Evolutionary conservation across 2,113 vertebrate species (phyloP).

Genomic region (Phylloscopus whistleri): DNA sequence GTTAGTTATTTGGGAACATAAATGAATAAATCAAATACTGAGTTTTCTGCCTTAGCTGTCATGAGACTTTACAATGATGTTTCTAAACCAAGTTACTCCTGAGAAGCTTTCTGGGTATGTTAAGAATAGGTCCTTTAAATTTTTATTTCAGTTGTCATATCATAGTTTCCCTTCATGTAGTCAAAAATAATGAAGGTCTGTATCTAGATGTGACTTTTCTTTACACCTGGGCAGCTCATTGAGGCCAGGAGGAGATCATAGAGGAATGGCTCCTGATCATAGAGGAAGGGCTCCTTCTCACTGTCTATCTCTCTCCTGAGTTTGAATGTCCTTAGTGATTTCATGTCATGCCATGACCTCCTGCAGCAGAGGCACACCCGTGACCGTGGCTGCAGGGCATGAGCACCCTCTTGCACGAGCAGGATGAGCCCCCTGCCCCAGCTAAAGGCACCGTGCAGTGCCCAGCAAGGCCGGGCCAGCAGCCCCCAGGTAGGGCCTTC

Average conservation of each 20-base stretch:
- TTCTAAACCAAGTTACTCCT: not conserved
- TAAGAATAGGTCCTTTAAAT: not conserved
- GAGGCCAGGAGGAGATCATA: not conserved
- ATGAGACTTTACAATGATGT: not conserved
- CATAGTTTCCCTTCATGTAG: not conserved
- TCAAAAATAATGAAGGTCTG: not conserved
- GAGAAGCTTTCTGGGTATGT: not conserved
- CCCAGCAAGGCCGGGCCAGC: not conserved
- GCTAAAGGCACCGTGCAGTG: not conserved
- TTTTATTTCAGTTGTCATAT: not conserved
- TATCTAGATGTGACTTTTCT: not conserved
- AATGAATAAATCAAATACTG: not conserved
- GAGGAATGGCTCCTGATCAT: not conserved
- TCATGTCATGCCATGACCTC: not conserved
- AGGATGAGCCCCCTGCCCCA: not conserved
- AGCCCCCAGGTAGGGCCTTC: fast-evolving
- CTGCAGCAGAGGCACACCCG: not conserved
- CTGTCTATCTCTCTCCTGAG: not conserved
- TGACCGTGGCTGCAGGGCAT: fast-evolving
- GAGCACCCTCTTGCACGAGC: not conserved
- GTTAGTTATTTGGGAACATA: not conserved
- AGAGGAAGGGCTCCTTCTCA: not conserved
- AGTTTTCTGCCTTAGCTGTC: not conserved
- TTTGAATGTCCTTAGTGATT: not conserved
- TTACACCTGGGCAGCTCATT: not conserved